Evolutionary conservation across 92 coral and sea anemone species (phyloP), one percentile per base, ranked within the genome.

Genomic region (Parazoanthus darwini): DNA sequence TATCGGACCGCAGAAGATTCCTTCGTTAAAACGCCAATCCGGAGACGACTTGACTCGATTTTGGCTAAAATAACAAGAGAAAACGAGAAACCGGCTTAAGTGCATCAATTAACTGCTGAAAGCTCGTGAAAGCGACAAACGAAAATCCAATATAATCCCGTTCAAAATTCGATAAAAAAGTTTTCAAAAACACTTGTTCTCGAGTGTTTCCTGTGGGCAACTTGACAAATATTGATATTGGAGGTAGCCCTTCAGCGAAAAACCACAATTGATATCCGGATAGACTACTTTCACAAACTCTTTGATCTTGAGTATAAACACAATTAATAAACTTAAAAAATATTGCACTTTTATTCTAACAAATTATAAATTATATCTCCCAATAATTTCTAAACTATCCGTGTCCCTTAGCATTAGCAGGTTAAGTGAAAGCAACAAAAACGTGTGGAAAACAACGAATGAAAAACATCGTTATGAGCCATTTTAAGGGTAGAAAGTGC

Each of bases 111-210:
- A 80, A 42, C 73, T 59, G 73, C 85, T 80, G 71, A 80, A 80
- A 80, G 85, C 85, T 54, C 73, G 38, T 80, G 85, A 80, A 80
- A 80, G 85, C 72, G 29, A 80, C 48, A 15, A 68, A 54, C 72
- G 38, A 80, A 80, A 80, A 80, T 80, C 71, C 85, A 80, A 80
- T 80, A 80, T 80, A 80, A 80, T 80, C 85, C 85, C 85, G 85
- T 80, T 80, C 33, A 80, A 80, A 80, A 58, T 80, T 80, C 85
- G 85, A 80, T 80, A 80, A 80, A 80, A 29, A 80, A 80, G 18
- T 80, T 63, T 80, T 80, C 85, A 80, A 80, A 80, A 80, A 80
- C 85, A 80, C 85, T 80, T 80, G 85, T 80, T 48, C 36, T 36
- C 50, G 68, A 80, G 85, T 80, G 85, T 80, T 80, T 80, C 85